phyloP scores from a whole-genome alignment of 1,140 invertebrate genomes.

The Drosophila rufa region DNA sequence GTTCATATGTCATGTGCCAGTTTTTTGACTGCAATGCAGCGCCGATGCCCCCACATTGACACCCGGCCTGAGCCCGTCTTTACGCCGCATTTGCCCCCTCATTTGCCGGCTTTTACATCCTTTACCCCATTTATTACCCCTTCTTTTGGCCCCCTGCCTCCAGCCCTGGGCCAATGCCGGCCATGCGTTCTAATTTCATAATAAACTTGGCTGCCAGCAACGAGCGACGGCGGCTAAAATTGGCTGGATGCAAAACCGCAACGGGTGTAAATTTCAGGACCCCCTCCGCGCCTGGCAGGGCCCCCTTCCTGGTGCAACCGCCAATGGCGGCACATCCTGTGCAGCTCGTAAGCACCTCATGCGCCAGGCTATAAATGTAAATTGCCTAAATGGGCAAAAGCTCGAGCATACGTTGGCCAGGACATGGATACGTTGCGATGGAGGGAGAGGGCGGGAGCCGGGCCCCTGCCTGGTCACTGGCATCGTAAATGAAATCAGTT shows the following conservation, averaged over 20 bases:
- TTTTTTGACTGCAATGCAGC: constrained; percentile 78
- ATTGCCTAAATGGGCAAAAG: constrained; percentile 83
- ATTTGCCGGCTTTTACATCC: constrained; percentile 8
- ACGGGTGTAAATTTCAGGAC: constrained; percentile 78
- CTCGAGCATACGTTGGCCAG: constrained; percentile 79
- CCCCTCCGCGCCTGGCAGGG: constrained; percentile 2
- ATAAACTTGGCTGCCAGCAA: constrained; percentile 74
- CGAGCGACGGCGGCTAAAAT: constrained; percentile 59
- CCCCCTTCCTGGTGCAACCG: constrained; percentile 25
- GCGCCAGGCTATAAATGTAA: constrained; percentile 83
- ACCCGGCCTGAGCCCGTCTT: background rate
- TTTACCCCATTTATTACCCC: constrained; percentile 6
- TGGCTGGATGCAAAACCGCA: constrained; percentile 72
- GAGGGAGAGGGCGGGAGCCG: background rate
- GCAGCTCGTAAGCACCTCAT: constrained; percentile 83
- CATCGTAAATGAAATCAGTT: constrained; percentile 82
- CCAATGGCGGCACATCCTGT: constrained; percentile 78
- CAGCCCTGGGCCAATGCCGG: constrained; percentile 29
- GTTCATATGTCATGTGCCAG: constrained; percentile 82
- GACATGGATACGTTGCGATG: constrained; percentile 57
- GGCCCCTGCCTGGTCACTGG: constrained; percentile 10
- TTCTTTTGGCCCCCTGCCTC: constrained; percentile 4
- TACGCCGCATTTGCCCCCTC: constrained; percentile 6
- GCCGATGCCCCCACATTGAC: constrained; percentile 7
- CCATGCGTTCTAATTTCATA: constrained; percentile 78